Percentiles rank a stretch among this genome's conserved stretches.
Evolutionary conservation across 2,113 vertebrate genomes (phyloP).

Genomic region (Rhabdomys dilectus): DNA sequence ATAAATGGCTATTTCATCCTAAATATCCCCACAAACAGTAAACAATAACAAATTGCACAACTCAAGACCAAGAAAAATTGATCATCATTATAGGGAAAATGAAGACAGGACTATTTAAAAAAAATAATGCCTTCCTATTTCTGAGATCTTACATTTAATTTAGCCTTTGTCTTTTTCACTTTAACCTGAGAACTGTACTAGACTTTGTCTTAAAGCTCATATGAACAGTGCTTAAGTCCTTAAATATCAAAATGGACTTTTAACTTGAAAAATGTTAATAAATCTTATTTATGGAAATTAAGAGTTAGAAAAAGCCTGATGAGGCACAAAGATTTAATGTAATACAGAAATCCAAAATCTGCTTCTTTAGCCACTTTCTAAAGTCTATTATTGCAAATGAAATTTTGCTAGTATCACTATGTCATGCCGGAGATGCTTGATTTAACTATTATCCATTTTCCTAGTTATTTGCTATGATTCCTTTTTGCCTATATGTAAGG

Average conservation of each 20-base stretch:
- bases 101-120: not conserved
- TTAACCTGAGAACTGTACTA: not conserved
- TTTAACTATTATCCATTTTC: not conserved
- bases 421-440: conserved; percentile 1
- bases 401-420: conserved; percentile 30
- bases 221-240: not conserved
- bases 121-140: not conserved
- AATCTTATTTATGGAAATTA: conserved; percentile 20
- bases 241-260: not conserved
- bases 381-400: conserved; percentile 39
- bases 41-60: not conserved
- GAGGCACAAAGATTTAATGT: conserved; percentile 27
- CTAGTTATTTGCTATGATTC: not conserved
- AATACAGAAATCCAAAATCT: conserved; percentile 34
- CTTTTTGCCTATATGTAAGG: not conserved
- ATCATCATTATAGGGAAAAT: not conserved
- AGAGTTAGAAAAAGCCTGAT: conserved; percentile 41
- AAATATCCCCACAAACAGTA: not conserved
- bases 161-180: not conserved
- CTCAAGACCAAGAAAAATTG: not conserved
- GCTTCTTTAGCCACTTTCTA: conserved; percentile 34
- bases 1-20: not conserved
- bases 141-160: not conserved
- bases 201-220: not conserved
- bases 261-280: conserved; percentile 23